A percentile compares a stretch with the other conserved stretches of the same genome.
Conservation (phyloP, 2,113 vertebrate genomes). For the Gopherus evgoodei region DNA sequence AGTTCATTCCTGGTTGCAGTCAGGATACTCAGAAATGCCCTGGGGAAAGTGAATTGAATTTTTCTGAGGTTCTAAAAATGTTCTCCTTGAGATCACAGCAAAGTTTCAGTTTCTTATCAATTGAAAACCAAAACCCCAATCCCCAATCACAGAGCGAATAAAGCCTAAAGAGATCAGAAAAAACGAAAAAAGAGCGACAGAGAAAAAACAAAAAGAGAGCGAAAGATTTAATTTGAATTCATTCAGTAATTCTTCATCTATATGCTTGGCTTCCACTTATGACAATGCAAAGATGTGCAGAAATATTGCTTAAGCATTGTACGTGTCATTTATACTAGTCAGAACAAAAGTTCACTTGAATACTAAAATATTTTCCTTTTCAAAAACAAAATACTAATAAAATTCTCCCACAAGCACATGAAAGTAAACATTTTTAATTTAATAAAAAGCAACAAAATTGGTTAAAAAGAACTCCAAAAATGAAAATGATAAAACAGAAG, state of each 20-base stretch:
- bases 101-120: not conserved
- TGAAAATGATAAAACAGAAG: constrained; percentile 7
- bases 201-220: not conserved
- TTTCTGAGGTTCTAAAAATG: not conserved
- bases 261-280: constrained; percentile 21
- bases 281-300: not conserved
- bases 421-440: constrained; percentile 20
- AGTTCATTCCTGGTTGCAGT: not conserved
- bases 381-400: not conserved
- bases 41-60: not conserved
- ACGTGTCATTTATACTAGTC: constrained; percentile 29
- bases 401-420: not conserved
- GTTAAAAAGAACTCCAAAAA: not conserved
- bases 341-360: constrained; percentile 22
- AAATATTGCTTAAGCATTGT: constrained; percentile 37
- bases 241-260: constrained; percentile 41
- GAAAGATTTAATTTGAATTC: constrained; percentile 38
- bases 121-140: not conserved
- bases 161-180: not conserved
- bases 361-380: not conserved
- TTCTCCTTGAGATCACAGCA: not conserved
- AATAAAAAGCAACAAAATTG: not conserved
- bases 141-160: not conserved
- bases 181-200: not conserved
- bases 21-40: not conserved